Percentiles rank a stretch among this genome's conserved stretches.
Evolutionary conservation across 2,888 invertebrate species (phyloP).

Genomic region (Conus canariensis): DNA sequence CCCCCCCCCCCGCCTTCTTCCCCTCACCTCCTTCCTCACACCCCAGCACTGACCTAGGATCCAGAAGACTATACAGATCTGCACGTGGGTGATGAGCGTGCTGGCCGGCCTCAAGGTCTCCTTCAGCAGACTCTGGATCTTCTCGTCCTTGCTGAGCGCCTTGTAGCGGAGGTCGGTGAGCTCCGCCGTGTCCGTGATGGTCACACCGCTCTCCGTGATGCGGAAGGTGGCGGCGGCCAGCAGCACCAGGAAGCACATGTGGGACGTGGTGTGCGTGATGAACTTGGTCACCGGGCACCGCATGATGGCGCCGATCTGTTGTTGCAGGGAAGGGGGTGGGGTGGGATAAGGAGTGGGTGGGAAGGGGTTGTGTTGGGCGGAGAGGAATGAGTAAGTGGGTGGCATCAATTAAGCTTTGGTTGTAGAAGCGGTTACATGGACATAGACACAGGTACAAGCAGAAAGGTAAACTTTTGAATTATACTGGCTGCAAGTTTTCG

Average conservation of each 20-base stretch:
- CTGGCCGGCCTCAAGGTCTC: conserved; percentile 76
- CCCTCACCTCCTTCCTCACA: no score
- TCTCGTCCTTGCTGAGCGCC: conserved; percentile 68
- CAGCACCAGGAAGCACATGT: conserved; percentile 84
- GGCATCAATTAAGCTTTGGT: no score
- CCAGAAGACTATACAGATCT: conserved; percentile 79
- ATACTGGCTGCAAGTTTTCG: no score
- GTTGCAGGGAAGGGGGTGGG: not conserved
- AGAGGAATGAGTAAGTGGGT: not conserved
- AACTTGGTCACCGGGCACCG: conserved; percentile 86
- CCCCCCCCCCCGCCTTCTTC: no score
- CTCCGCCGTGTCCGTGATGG: conserved; percentile 68
- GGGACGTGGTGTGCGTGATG: conserved; percentile 85
- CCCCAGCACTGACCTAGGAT: conserved; percentile 70
- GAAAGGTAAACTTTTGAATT: no score
- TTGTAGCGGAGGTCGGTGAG: conserved; percentile 62
- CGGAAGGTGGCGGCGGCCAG: conserved; percentile 86
- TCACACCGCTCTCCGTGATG: conserved; percentile 71
- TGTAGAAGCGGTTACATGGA: no score
- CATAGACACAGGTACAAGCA: no score
- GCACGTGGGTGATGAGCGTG: conserved; percentile 78
- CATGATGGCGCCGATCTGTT: conserved; percentile 76
- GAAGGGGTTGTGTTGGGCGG: not conserved
- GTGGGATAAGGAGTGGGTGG: not conserved
- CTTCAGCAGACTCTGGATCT: conserved; percentile 73